Evolutionary conservation across 1,140 invertebrate genomes (phyloP), one percentile per base, ranked within the genome.

Genomic region (Himalopsyche phryganea): DNA sequence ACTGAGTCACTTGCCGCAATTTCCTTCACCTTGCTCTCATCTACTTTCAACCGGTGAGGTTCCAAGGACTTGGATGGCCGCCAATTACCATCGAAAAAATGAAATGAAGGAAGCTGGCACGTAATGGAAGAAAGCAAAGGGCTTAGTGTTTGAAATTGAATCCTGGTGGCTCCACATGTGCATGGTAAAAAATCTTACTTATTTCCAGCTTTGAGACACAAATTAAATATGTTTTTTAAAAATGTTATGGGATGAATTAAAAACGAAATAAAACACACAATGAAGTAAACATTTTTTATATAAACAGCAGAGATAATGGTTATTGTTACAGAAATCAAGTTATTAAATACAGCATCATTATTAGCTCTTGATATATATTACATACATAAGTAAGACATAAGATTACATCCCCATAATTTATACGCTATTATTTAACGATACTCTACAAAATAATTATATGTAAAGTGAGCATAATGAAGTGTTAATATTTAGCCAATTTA

Each of bases 251-350:
- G 33, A 50, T 50, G 23, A 28, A 9, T 28, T 28, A 5, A 9
- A 5, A 28, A 1, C 23, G 18, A 48, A 41, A 38, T 48, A 23
- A 59, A 59, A 41, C 10, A 59, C 20, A 41, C 19, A 1, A 15
- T 55, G 47, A 61, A 61, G 49, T 61, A 38, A 61, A 61, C 53
- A 56, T 61, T 61, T 62, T 58, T 60, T 62, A 55, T 62, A 62
- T 53, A 62, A 62, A 62, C 60, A 62, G 60, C 60, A 53, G 53
- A 62, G 23, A 53, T 53, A 48, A 46, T 59, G 40, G 19, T 17
- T 23, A 51, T 23, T 49, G 13, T 56, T 56, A 56, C 38, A 56
- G 46, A 48, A 49, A 41, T 49, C 47, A 33, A 49, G 13, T 23
- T 46, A 49, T 49, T 49, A 41, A 38, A 42, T 51, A 51, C 50